These are phyloP conservation scores for Eupithecia centaureata DNA, from an alignment of 2,888 invertebrate genomes.

Conservation along the genomic window DNA sequence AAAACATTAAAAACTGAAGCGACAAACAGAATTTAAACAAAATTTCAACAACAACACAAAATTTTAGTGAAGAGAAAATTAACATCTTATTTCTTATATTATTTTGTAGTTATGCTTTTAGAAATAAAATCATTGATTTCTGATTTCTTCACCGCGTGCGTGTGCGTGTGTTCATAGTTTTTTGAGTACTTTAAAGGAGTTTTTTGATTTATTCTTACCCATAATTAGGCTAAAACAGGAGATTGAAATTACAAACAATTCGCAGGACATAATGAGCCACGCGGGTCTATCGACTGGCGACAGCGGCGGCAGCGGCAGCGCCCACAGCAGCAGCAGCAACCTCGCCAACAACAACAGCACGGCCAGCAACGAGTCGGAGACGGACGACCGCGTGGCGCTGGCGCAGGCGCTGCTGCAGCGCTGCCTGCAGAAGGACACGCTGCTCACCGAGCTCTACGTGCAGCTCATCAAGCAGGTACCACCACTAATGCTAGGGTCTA, in stretches of 20 bases:
- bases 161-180: no score
- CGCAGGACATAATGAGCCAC: slow-evolving; percentile 90
- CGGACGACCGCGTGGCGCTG: slow-evolving; percentile 94
- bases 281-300: slow-evolving; percentile 88
- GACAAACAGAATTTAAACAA: no score
- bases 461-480: slow-evolving; percentile 93
- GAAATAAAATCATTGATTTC: no score
- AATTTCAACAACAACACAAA: no score
- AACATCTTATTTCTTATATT: no score
- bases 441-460: slow-evolving; percentile 94
- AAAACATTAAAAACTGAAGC: no score
- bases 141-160: no score
- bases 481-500: no score
- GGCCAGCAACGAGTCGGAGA: slow-evolving; percentile 82
- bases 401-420: slow-evolving; percentile 95
- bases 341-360: slow-evolving; percentile 74
- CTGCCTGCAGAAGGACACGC: slow-evolving; percentile 94
- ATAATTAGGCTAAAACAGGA: no score
- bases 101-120: no score
- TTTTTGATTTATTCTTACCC: no score
- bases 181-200: not conserved
- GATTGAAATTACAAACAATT: not conserved
- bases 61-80: no score
- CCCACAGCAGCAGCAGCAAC: slow-evolving; percentile 67
- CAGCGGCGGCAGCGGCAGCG: slow-evolving; percentile 71